Percentiles rank a stretch among this genome's conserved stretches.
Conservation (phyloP, 2,113 vertebrate genomes). For the Perca fluviatilis region DNA sequence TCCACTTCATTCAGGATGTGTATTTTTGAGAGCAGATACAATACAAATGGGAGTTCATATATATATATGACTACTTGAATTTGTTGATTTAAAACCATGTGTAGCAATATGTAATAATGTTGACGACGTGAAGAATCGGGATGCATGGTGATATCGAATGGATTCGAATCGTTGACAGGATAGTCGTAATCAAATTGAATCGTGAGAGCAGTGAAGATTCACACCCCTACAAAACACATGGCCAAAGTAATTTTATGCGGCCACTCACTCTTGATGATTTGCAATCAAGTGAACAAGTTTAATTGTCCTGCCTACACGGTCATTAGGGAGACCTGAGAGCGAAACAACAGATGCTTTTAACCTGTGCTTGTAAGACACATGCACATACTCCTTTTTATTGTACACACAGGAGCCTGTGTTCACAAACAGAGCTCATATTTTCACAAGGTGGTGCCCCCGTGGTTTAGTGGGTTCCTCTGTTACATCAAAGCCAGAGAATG, state of each 20-base stretch:
- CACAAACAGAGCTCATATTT: constrained; percentile 74
- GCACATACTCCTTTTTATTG: constrained; percentile 51
- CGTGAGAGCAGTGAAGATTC: too few relatives aligned
- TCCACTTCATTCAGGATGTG: too few relatives aligned
- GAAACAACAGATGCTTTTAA: constrained; percentile 77
- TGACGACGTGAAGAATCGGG: too few relatives aligned
- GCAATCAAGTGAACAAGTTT: constrained; percentile 38
- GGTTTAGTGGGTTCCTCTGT: constrained; percentile 66
- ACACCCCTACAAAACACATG: background rate
- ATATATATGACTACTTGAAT: too few relatives aligned
- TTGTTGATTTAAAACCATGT: too few relatives aligned
- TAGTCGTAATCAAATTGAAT: too few relatives aligned
- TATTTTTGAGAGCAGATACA: too few relatives aligned
- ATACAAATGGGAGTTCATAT: too few relatives aligned
- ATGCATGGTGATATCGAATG: too few relatives aligned
- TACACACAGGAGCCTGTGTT: constrained; percentile 68
- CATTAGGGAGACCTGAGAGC: constrained; percentile 60
- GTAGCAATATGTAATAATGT: too few relatives aligned
- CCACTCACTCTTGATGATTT: constrained; percentile 42
- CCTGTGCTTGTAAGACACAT: constrained; percentile 60
- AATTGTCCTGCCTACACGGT: constrained; percentile 42
- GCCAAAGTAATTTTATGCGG: background rate
- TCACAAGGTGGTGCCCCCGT: constrained; percentile 72
- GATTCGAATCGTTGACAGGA: too few relatives aligned
- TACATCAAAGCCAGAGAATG: constrained; percentile 70